A percentile compares a stretch with the other conserved stretches of the same genome.
Evolutionary conservation across 1,140 invertebrate genomes (phyloP).

Genomic region (Atopsyche davidsoni): DNA sequence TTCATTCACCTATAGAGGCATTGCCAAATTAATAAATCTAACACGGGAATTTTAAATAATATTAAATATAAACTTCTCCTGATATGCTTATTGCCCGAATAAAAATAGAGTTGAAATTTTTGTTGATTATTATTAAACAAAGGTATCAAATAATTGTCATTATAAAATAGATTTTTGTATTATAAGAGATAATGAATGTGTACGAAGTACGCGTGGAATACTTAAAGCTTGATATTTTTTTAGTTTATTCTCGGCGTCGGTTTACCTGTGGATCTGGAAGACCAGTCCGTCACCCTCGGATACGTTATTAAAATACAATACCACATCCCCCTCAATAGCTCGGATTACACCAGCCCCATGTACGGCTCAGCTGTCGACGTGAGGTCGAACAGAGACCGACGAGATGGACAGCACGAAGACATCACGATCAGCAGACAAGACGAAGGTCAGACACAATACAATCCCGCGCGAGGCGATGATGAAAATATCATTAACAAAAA

Average conservation of each 20-base stretch:
- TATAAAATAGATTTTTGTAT: neutral
- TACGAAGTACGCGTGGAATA: no score
- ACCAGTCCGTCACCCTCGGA: constrained; percentile 56
- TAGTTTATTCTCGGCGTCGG: constrained; percentile 61
- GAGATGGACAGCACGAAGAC: constrained; percentile 23
- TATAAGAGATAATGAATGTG: neutral
- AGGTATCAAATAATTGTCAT: neutral
- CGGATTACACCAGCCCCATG: constrained; percentile 53
- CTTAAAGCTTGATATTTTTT: constrained; percentile 30
- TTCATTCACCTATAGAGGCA: no score
- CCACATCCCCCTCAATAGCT: constrained; percentile 52
- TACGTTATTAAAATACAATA: constrained; percentile 59
- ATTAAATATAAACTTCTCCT: neutral
- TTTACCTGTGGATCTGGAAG: constrained; percentile 57
- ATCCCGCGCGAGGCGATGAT: no score
- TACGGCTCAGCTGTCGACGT: constrained; percentile 44
- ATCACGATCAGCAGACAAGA: constrained; percentile 14
- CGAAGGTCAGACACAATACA: neutral
- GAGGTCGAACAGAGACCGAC: constrained; percentile 19
- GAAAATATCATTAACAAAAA: neutral
- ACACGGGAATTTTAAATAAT: neutral
- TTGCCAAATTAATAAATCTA: no score
- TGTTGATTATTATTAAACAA: neutral
- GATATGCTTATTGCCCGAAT: neutral
- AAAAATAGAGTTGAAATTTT: neutral